Evolutionary conservation across 2,888 invertebrate species (phyloP).

Genomic region (Eulithis testata): DNA sequence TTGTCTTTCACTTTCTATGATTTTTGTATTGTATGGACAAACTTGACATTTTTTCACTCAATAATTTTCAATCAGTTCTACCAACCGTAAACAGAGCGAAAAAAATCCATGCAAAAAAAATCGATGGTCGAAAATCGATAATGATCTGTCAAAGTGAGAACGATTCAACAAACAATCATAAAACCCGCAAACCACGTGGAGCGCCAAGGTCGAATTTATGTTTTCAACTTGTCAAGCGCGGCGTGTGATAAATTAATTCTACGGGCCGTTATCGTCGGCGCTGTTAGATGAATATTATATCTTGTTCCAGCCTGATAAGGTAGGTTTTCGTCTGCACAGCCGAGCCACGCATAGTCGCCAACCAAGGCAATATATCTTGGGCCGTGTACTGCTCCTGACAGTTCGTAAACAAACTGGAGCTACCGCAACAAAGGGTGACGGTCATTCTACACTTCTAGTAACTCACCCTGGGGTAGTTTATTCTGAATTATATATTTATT

Average conservation of each 20-base stretch:
- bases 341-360: conserved; percentile 83
- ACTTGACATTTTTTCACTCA: too few relatives aligned
- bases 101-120: conserved; percentile 23
- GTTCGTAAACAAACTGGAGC: conserved; percentile 85
- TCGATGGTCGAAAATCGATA: conserved; percentile 33
- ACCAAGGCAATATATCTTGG: conserved; percentile 85
- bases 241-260: conserved; percentile 85
- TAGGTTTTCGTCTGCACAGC: conserved; percentile 52
- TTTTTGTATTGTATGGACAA: too few relatives aligned
- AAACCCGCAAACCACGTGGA: conserved; percentile 80
- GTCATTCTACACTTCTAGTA: conserved; percentile 55
- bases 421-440: conserved; percentile 79
- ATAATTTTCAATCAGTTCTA: neutral
- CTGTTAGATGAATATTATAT: conserved; percentile 45
- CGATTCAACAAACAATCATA: conserved; percentile 57
- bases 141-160: conserved; percentile 34
- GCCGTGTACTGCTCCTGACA: conserved; percentile 85
- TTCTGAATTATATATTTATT: neutral
- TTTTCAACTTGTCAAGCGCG: conserved; percentile 85
- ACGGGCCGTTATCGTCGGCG: conserved; percentile 77
- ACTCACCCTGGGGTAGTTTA: conserved; percentile 39
- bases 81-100: neutral
- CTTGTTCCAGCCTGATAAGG: conserved; percentile 48
- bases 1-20: too few relatives aligned
- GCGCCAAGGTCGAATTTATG: conserved; percentile 85